Base-by-base conservation (phyloP, 2,888 invertebrate genomes). In the Watsonalla cultraria region DNA sequence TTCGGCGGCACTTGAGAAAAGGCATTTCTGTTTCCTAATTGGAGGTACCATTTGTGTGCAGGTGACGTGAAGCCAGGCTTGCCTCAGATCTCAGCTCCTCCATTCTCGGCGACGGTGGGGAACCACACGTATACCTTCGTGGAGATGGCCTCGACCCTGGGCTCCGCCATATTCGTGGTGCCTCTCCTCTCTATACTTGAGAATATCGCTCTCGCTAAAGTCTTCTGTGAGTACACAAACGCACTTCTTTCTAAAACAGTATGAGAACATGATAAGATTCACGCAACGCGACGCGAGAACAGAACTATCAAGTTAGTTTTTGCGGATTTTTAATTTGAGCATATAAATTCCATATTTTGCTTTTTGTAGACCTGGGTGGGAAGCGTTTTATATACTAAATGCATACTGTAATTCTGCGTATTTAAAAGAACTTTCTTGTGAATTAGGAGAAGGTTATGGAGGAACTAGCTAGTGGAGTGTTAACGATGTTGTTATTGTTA, bases 121-220 rank as follows among this genome's bases (percentile, higher is more conserved):
- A 94, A 95, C 78, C 91, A 91, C 69, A 94, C 94, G 0, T 89
- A 94, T 65, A 85, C 81, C 33, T 94, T 95, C 74, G 80, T 91
- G 49, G 94, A 94, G 72, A 95, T 96, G 96, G 90, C 95, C 7
- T 92, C 94, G 58, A 95, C 95, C 70, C 92, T 98, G 54, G 97
- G 97, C 8, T 94, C 96, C 1, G 97, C 97, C 8, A 94, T 98
- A 58, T 90, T 96, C 57, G 93, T 98, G 46, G 94, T 98, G 48
- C 98, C 98, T 0, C 92, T 98, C 53, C 95, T 98, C 59, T 97
- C 96, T 0, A 96, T 98, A 0, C 91, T 98, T 11, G 98, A 98
- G 70, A 97, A 97, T 78, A 97, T 98, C 51, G 98, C 98, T 0
- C 97, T 98, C 62, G 98, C 97, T 4, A 98, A 98, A 87, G 97